Evolutionary conservation across 2,797 vertebrate genomes (phyloP), one percentile per base, ranked within the genome.

Genomic region (Gobio occitaniae): DNA sequence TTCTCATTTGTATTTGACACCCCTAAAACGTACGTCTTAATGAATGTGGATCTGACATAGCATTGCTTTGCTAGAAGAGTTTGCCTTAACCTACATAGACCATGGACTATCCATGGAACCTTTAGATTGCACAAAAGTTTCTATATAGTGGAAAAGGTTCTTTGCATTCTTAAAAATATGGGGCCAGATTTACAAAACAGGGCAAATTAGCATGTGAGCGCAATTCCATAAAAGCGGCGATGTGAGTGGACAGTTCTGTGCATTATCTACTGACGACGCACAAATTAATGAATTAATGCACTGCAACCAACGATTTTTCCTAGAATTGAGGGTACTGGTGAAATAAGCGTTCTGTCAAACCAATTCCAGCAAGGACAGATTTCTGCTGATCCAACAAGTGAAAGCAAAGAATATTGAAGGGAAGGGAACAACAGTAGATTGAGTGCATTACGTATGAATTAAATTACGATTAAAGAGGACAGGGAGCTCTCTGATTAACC

Each of bases 401-500:
- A 68, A 76, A 76, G 48, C 38, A 78, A 72, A 84, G 11, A 77
- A 29, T 41, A 81, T 10, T 41, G 12, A 36, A 32, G 11, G 25
- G 21, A 47, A 82, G 10, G 50, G 63, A n/a, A 48, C 19, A 50
- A 63, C 47, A 79, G 13, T 7, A 72, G 68, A 19, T 38, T 56
- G 68, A 21, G 48, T 21, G 13, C 9, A 10, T 47, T 50, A 10
- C 15, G 12, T 44, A 77, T 70, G 82, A 86, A 80, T 63, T 80
- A 69, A 84, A 77, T 80, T 82, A 79, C 4, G 44, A 63, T 76
- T 78, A 69, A 61, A 69, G 47, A 54, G 56, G 48, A 74, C 50
- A 52, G 47, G 6, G 32, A n/a, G 54, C 59, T 56, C 48, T 50
- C 48, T 29, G 84, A 81, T 86, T 77, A 89, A 80, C 85, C 61